Evolutionary conservation across 23 tunicate species (phyloP).

Genomic region (Corella eumyota): DNA sequence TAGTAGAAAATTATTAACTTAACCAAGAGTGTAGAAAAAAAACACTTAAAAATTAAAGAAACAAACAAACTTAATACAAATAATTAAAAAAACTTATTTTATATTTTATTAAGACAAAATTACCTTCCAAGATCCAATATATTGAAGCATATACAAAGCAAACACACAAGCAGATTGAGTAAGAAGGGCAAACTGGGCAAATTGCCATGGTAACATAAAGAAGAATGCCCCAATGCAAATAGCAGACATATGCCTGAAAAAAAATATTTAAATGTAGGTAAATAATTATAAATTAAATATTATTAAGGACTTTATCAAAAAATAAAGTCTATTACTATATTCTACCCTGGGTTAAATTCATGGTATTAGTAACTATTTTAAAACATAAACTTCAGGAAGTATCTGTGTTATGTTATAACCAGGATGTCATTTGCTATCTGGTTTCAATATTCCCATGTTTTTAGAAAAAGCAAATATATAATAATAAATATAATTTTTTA

Average conservation of each 20-base stretch:
- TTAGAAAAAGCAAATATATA: no score
- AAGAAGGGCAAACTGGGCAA: constrained; percentile 98
- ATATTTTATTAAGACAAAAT: constrained; percentile 1
- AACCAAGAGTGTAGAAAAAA: not conserved
- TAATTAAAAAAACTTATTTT: not conserved
- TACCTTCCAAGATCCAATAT: constrained; percentile 93
- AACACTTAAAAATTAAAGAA: not conserved
- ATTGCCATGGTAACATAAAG: constrained; percentile 99
- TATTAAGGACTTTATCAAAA: not conserved
- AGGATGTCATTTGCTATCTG: no score
- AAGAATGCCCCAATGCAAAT: constrained; percentile 76
- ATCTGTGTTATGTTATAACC: no score
- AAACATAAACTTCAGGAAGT: no score
- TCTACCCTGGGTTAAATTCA: not conserved
- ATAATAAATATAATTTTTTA: no score
- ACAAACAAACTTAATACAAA: not conserved
- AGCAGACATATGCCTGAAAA: constrained; percentile 61
- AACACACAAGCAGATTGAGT: constrained; percentile 95
- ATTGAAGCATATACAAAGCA: constrained; percentile 87
- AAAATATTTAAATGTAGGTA: not conserved
- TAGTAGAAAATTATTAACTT: not conserved
- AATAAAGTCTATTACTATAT: not conserved
- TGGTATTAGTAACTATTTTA: not conserved
- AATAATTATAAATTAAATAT: not conserved
- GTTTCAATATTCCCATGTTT: no score